Percentiles rank a stretch among this genome's conserved stretches.
Conservation (phyloP, 2,888 invertebrate genomes). For the Platynereis dumerilii region DNA sequence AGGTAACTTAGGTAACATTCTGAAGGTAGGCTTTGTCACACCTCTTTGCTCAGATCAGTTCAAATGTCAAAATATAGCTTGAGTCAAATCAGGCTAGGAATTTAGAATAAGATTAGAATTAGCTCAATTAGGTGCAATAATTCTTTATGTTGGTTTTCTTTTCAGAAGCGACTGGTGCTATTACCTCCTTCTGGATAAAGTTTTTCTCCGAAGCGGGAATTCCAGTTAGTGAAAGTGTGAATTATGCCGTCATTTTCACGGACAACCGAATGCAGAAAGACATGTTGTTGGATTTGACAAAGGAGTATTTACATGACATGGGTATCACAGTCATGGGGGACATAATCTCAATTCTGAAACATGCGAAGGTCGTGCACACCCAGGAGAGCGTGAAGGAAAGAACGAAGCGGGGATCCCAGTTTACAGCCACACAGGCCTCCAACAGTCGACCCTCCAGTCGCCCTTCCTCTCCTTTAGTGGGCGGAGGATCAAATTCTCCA, state of each 20-base stretch:
- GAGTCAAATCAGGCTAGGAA: too few species aligned
- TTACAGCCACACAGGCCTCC: too few species aligned
- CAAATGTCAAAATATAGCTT: too few species aligned
- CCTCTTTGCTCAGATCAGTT: too few species aligned
- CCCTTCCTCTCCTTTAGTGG: too few species aligned
- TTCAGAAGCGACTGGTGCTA: conserved; percentile 12
- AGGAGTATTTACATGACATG: conserved; percentile 87
- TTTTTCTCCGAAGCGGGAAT: conserved; percentile 88
- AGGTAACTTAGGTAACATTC: too few species aligned
- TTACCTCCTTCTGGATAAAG: conserved; percentile 75
- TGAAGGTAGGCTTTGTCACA: too few species aligned
- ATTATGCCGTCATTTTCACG: conserved; percentile 84
- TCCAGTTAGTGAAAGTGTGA: conserved; percentile 78
- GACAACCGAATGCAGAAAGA: conserved; percentile 85
- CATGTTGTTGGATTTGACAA: conserved; percentile 85
- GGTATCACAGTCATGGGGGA: conserved; percentile 77
- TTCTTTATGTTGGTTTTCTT: too few species aligned
- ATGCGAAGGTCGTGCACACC: conserved; percentile 68
- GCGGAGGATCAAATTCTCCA: background rate
- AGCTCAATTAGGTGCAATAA: too few species aligned
- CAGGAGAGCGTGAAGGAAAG: conserved; percentile 48
- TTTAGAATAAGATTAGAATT: too few species aligned
- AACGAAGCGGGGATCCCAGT: background rate
- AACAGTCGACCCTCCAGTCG: background rate
- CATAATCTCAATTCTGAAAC: conserved; percentile 72